Base-by-base conservation (phyloP, 37 sponge, comb jelly and placozoan species). In the Spongilla lacustris region DNA sequence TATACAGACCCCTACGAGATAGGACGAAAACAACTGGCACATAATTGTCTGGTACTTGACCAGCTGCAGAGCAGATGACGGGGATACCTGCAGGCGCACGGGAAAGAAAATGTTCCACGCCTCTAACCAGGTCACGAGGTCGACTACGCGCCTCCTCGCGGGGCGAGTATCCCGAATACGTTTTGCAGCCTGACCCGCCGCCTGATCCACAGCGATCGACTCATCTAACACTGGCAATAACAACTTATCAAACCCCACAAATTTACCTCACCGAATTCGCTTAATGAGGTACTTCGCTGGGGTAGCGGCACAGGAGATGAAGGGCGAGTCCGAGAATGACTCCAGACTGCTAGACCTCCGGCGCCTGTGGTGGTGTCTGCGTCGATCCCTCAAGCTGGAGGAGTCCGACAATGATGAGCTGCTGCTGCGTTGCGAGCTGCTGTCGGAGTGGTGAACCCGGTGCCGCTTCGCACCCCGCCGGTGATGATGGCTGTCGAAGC, bases 81-180 rank as follows among this genome's bases (percentile, higher is more conserved):
- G 85, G 22, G n/a, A 34, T 41, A 23, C 58, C 34, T 36, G 36
- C 22, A 76, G 69, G 25, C 37, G 67, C 9, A 50, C 68, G 28
- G 68, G 58, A 10, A 76, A 29, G 49, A 79, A 86, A 50, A 36
- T 71, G 73, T 86, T 86, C 86, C 86, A 86, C 0, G 86, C 86
- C 69, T 86, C 80, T 14, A 86, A 29, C 86, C 86, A 86, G 5
- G 80, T 29, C 19, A 73, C 31, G 22, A 86, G 30, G 86, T 76
- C 85, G 25, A 21, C 34, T 25, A 76, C 77, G 28, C 77, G 77
- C 22, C 31, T 38, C 23, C 13, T 30, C 74, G 72, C 73, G 8
- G 28, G 30, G 37, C 37, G 33, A 33, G 58, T 8, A 11, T 58
- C 50, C 27, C 79, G 25, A 8, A 9, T 11, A 10, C 31, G 28